These are phyloP conservation scores for Nesometra sesokonis DNA, from an alignment of 35 echinoderm and acorn worm genomes.

Conservation along the genomic window DNA sequence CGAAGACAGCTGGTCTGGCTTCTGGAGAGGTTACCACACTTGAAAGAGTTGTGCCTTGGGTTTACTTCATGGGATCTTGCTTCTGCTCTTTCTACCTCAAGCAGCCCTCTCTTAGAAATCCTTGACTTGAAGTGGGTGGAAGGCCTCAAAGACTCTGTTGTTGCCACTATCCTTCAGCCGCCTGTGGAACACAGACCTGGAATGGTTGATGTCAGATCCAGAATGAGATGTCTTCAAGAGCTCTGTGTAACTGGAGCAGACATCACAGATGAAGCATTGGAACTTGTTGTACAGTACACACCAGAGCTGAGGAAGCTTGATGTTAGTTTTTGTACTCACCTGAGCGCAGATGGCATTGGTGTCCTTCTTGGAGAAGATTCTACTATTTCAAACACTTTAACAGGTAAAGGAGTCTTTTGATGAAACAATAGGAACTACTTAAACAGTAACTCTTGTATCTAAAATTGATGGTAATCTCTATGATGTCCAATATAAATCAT, in stretches of 20 bases:
- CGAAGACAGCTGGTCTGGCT: constrained; percentile 75
- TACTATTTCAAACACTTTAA: constrained; percentile 36
- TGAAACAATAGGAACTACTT: background rate
- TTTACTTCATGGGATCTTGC: constrained; percentile 48
- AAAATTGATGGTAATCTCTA: no score
- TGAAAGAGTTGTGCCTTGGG: constrained; percentile 42
- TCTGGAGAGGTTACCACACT: constrained; percentile 54
- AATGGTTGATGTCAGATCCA: constrained; percentile 61
- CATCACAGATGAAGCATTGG: constrained; percentile 73
- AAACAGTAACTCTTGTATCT: background rate
- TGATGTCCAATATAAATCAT: no score
- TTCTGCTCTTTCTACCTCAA: constrained; percentile 44
- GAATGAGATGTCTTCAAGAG: constrained; percentile 40
- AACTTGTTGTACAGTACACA: constrained; percentile 26
- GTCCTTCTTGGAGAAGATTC: constrained; percentile 42
- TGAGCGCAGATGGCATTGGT: constrained; percentile 53
- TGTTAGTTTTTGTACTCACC: constrained; percentile 61
- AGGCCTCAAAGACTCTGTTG: constrained; percentile 44
- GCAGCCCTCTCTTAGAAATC: constrained; percentile 45
- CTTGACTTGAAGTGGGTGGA: constrained; percentile 79
- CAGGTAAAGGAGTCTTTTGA: constrained; percentile 22
- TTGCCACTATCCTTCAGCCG: constrained; percentile 36
- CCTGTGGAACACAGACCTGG: constrained; percentile 76
- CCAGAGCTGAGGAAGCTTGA: constrained; percentile 43
- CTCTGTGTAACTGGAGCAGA: constrained; percentile 64